Conservation (phyloP, 2,888 invertebrate species). For the Limnephilus auricula region DNA sequence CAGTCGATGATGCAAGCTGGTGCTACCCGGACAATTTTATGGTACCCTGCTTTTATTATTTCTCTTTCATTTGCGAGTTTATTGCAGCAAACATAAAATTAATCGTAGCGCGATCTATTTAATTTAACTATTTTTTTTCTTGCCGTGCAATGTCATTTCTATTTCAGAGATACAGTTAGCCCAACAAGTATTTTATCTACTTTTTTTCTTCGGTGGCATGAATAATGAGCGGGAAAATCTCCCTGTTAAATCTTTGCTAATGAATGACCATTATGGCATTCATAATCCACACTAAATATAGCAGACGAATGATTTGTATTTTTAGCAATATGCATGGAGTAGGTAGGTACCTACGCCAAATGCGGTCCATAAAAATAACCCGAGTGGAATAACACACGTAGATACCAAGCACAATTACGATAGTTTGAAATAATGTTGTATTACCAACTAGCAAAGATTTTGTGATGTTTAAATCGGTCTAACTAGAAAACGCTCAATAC, state of each 20-base stretch:
- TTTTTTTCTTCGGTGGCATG: not conserved
- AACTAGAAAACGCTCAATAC: no score
- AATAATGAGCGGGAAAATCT: conserved; percentile 14
- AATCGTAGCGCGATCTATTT: not conserved
- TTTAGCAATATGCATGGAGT: not conserved
- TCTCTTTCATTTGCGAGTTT: conserved; percentile 27
- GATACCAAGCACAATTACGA: no score
- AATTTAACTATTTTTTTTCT: not conserved
- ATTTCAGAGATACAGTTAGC: conserved; percentile 10
- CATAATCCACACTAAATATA: not conserved
- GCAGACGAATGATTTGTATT: not conserved
- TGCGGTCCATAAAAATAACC: not conserved
- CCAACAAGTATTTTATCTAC: not conserved
- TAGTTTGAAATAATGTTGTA: not conserved
- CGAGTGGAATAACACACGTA: not conserved
- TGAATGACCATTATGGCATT: not conserved
- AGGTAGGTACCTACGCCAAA: not conserved
- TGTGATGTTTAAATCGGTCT: not conserved
- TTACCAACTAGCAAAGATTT: not conserved
- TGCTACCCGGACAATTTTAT: conserved; percentile 17
- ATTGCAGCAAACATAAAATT: conserved; percentile 24
- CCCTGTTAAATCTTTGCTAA: conserved; percentile 10
- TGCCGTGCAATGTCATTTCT: conserved; percentile 28
- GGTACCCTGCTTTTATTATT: not conserved
- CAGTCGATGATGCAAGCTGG: not conserved